Conservation (phyloP, 2,888 invertebrate genomes). For the Serrognathus titanus region DNA sequence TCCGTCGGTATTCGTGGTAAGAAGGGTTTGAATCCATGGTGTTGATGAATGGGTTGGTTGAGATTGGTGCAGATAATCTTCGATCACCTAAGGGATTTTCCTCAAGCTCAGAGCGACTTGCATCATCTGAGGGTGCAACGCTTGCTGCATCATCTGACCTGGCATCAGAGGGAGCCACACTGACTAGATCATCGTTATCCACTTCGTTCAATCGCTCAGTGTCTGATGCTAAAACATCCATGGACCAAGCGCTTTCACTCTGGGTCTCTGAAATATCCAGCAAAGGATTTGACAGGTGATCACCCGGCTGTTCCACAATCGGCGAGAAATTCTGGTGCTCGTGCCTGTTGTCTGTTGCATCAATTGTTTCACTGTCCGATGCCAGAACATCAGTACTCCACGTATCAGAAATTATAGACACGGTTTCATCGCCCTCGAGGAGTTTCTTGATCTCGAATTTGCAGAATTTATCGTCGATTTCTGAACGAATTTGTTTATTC, state of each 20-base stretch:
- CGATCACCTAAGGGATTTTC: slow-evolving; percentile 12
- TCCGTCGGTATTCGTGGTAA: slow-evolving; percentile 9
- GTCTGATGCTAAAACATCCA: slow-evolving; percentile 91
- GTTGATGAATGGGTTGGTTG: slow-evolving; percentile 6
- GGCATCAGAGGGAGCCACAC: slow-evolving; percentile 59
- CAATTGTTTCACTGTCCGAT: slow-evolving; percentile 92
- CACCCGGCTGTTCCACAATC: slow-evolving; percentile 46
- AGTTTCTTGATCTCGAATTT: slow-evolving; percentile 92
- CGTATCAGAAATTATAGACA: slow-evolving; percentile 95
- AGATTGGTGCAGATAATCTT: slow-evolving; percentile 12
- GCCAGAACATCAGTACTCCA: slow-evolving; percentile 99
- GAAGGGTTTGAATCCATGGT: slow-evolving; percentile 5
- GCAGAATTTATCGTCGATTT: slow-evolving; percentile 97
- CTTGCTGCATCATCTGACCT: slow-evolving; percentile 73
- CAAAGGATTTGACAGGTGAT: slow-evolving; percentile 36
- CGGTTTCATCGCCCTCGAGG: slow-evolving; percentile 79
- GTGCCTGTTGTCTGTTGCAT: slow-evolving; percentile 55
- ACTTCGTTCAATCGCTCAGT: slow-evolving; percentile 86
- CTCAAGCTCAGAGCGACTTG: slow-evolving; percentile 13
- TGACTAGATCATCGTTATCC: slow-evolving; percentile 65
- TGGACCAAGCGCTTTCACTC: slow-evolving; percentile 96
- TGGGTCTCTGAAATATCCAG: slow-evolving; percentile 87
- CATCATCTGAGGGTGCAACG: slow-evolving; percentile 25
- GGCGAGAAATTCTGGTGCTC: slow-evolving; percentile 55
- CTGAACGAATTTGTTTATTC: slow-evolving; percentile 81